Evolutionary conservation across 2,797 vertebrate species (phyloP).

Genomic region (Enteromius argenteus): DNA sequence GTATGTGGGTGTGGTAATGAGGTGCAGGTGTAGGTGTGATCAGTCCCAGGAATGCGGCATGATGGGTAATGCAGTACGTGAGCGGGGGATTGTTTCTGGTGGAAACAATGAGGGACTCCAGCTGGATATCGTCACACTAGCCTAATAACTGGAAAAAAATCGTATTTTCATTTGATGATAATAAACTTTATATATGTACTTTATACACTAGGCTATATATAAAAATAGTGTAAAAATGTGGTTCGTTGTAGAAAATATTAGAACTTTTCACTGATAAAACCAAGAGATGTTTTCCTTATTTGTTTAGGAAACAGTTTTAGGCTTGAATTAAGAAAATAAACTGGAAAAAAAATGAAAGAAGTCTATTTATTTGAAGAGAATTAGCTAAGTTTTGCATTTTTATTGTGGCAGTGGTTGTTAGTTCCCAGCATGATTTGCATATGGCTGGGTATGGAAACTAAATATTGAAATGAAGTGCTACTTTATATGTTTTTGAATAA

Average conservation of each 20-base stretch:
- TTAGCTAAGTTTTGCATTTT: not conserved
- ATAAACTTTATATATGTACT: not conserved
- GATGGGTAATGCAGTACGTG: too few relatives aligned
- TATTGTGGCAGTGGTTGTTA: not conserved
- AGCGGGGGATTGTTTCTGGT: too few relatives aligned
- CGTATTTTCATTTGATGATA: not conserved
- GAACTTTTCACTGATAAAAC: not conserved
- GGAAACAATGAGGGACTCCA: too few relatives aligned
- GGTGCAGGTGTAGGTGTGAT: too few relatives aligned
- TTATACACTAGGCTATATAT: not conserved
- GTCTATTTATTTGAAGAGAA: not conserved
- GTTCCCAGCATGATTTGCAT: not conserved
- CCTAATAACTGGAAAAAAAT: not conserved
- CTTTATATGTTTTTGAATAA: not conserved
- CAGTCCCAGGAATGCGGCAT: too few relatives aligned
- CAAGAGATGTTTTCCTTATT: not conserved
- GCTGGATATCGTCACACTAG: too few relatives aligned
- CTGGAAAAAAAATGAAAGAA: not conserved
- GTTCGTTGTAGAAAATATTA: not conserved
- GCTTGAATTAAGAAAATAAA: not conserved
- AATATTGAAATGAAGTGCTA: not conserved
- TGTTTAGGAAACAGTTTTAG: not conserved
- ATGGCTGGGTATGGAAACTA: not conserved
- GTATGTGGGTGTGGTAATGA: too few relatives aligned
- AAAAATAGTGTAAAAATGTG: not conserved